Percentiles rank a stretch among this genome's conserved stretches.
These are phyloP conservation scores for Tetragonula clypearis DNA, from an alignment of 1,140 invertebrate species.

Conservation along the genomic window DNA sequence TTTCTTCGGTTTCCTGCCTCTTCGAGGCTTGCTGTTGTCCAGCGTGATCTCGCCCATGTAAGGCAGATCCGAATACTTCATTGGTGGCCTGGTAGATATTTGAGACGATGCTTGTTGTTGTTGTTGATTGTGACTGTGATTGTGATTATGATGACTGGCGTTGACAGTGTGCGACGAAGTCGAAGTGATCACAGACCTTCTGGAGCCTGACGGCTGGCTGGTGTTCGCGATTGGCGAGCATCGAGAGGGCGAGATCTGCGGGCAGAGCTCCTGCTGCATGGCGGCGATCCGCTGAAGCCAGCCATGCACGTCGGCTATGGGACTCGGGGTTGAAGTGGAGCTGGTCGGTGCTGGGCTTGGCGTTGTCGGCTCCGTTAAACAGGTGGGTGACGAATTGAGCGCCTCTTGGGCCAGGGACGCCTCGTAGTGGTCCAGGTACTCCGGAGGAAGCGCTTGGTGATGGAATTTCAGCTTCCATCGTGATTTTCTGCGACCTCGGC, in stretches of 20 bases:
- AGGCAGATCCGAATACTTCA: conserved; percentile 91
- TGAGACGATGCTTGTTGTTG: conserved; percentile 55
- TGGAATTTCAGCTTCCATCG: conserved; percentile 91
- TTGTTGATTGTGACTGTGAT: conserved; percentile 45
- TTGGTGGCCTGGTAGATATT: conserved; percentile 77
- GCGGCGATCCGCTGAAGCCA: conserved; percentile 88
- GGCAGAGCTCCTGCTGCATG: conserved; percentile 83
- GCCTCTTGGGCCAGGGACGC: conserved; percentile 85
- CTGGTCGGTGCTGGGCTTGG: conserved; percentile 69
- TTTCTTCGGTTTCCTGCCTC: conserved; percentile 93
- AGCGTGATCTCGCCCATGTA: conserved; percentile 96
- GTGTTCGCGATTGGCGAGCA: conserved; percentile 32
- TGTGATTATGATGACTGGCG: conserved; percentile 51
- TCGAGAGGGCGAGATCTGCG: conserved; percentile 53
- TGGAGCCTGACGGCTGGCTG: conserved; percentile 42
- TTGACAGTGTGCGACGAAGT: conserved; percentile 65
- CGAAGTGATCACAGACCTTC: conserved; percentile 75
- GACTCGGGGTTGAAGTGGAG: conserved; percentile 76
- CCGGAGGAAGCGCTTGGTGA: conserved; percentile 89
- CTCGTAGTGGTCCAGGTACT: conserved; percentile 91
- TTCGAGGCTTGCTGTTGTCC: conserved; percentile 91
- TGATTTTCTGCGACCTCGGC: conserved; percentile 84
- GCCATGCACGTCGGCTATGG: conserved; percentile 83
- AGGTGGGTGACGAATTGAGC: conserved; percentile 68
- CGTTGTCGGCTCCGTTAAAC: conserved; percentile 54